A percentile compares a stretch with the other conserved stretches of the same genome.
These are phyloP conservation scores for Pardalotus punctatus DNA, from an alignment of 2,113 vertebrate species.

Conservation along the genomic window DNA sequence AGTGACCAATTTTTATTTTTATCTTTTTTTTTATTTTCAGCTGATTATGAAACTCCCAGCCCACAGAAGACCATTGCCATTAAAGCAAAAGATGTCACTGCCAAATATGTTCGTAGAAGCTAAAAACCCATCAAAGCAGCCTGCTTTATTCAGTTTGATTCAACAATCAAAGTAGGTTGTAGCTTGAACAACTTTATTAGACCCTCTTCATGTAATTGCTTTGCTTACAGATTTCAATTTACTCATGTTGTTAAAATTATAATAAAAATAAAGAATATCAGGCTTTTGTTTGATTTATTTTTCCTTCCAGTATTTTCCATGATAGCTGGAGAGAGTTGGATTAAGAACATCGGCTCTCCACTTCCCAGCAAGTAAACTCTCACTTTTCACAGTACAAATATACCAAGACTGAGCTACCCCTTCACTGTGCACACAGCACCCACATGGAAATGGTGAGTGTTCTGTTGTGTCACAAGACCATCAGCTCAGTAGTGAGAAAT, in stretches of 20 bases:
- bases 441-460: not conserved
- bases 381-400: not conserved
- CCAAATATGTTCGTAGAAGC: conserved; percentile 27
- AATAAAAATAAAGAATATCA: conserved; percentile 1
- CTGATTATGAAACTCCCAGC: conserved; percentile 50
- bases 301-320: not conserved
- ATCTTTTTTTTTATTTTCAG: conserved; percentile 40
- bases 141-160: conserved; percentile 55
- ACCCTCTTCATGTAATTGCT: conserved; percentile 56
- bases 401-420: not conserved
- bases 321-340: not conserved
- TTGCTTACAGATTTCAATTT: conserved; percentile 59
- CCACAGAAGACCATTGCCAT: conserved; percentile 26
- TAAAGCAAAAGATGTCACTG: conserved; percentile 15
- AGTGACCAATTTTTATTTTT: not conserved
- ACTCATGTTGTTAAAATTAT: conserved; percentile 42
- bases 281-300: not conserved
- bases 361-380: not conserved
- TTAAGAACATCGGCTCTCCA: not conserved
- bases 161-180: conserved; percentile 56
- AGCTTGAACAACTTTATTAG: conserved; percentile 63
- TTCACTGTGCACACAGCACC: not conserved
- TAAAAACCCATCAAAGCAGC: conserved; percentile 33
- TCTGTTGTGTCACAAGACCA: not conserved
- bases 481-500: not conserved